Base-by-base conservation (phyloP, 2,113 vertebrate species). In the Brachionichthys hirsutus region DNA sequence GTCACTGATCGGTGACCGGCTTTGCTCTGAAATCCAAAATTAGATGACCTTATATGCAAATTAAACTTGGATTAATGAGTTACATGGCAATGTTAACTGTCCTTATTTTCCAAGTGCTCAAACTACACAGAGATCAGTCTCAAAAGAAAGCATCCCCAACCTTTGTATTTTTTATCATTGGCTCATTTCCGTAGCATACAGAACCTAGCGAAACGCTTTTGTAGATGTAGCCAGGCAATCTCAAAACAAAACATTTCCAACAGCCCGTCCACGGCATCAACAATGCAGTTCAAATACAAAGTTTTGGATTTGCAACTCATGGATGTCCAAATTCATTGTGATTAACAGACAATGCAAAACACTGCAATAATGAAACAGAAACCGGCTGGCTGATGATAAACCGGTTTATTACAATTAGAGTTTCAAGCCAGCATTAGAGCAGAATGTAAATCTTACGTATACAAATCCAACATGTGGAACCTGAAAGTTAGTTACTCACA, bases 41-140 rank as follows among this genome's bases (percentile, higher is more conserved):
- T 77, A 84, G 61, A 84, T 74, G 73, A 81, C 80, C 80, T 85
- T 81, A 70, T 72, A 84, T 77, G 70, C 75, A 83, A 79, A 85
- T 81, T 38, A 79, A 41, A 67, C 56, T 68, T 43, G 59, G 82
- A 85, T 84, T 84, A 84, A 87, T 78, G 54, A 61, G 75, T 74
- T 67, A 74, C n/a, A 42, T 66, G 70, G 62, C 74, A 53, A 64
- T 85, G 85, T 84, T 87, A 85, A 86, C 72, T 67, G 80, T 49
- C 63, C 40, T 54, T 70, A n/a, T 62, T 61, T 48, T 61, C 35
- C 5, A 9, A 77, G 50, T 8, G 16, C 58, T 72, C 61, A 51
- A 34, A 42, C n/a, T n/a, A n/a, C n/a, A n/a, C 38, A 73, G 22
- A 61, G 47, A 75, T 52, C 34, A 14, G 16, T 44, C 67, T 85